Conservation (phyloP, 2,888 invertebrate genomes). For the Parnassius glacialis region DNA sequence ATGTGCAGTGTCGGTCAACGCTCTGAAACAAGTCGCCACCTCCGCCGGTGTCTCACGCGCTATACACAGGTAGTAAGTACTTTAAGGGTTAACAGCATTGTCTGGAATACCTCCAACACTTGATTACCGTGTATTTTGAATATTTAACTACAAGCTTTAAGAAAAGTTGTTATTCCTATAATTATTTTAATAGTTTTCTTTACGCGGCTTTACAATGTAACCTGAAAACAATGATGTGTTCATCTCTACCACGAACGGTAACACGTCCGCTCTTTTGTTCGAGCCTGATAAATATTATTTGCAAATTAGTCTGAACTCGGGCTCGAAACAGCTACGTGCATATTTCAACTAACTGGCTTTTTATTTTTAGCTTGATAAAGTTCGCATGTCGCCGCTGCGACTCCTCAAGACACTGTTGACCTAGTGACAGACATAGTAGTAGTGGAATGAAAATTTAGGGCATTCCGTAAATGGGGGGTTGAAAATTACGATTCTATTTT, state of each 20-base stretch:
- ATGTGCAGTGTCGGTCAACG: slow-evolving; percentile 6
- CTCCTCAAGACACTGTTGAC: slow-evolving; percentile 27
- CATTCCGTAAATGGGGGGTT: slow-evolving; percentile 9
- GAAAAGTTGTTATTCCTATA: no score
- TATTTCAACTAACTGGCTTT: slow-evolving; percentile 9
- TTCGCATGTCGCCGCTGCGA: slow-evolving; percentile 11
- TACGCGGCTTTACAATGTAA: not conserved
- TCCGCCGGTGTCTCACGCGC: not conserved
- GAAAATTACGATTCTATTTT: no score
- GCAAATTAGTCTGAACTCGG: slow-evolving; percentile 45
- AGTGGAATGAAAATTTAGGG: slow-evolving; percentile 15
- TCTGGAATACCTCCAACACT: no score
- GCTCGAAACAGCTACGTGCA: not conserved
- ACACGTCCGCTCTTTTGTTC: slow-evolving; percentile 47
- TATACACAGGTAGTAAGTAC: not conserved
- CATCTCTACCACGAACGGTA: not conserved
- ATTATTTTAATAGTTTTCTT: not conserved
- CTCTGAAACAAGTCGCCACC: not conserved
- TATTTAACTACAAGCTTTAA: no score
- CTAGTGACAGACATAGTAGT: slow-evolving; percentile 19
- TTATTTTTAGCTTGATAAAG: slow-evolving; percentile 26
- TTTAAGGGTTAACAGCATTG: not conserved
- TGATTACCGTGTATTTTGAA: no score
- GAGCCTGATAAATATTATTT: slow-evolving; percentile 54
- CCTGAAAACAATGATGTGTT: not conserved